Evolutionary conservation across 2,888 invertebrate genomes (phyloP), one percentile per base, ranked within the genome.

Genomic region (Netelia inedita): DNA sequence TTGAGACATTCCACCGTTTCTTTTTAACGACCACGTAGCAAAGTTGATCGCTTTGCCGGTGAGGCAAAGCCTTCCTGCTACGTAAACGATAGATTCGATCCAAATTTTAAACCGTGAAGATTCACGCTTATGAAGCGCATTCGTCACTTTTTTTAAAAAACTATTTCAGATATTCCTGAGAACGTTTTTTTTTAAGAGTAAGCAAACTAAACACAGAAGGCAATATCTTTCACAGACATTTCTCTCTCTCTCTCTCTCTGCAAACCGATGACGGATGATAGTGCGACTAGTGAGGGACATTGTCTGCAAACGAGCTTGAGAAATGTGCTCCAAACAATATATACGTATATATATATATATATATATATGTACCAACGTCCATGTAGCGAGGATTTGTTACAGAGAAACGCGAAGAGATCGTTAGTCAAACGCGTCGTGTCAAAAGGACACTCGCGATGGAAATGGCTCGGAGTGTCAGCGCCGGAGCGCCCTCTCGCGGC

Each of bases 401-500:
- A 43, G 16, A 68, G 68, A 63, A 79, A 63, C 79, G 76, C 35
- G 59, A 69, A 63, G 16, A 57, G 79, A 79, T 76, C 83, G 73
- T 83, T 79, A 83, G 79, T 83, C 83, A 83, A 73, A 69, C 72
- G 46, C 53, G 76, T 68, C 79, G 61, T 59, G 71, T 72, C 87
- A 82, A 80, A 46, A 14, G 11, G 46, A 46, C 14, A 71, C 43
- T 41, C 59, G 23, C 21, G 50, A 46, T 35, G 46, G 50, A 69
- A 69, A 50, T 69, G 69, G 69, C 78, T 78, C 46, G 66, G 16
- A 43, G 69, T 69, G 50, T 59, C 63, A 79, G 68, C 68, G 19
- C 16, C 69, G 61, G 53, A 79, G 23, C 21, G 71, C 46, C 41
- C 61, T 19, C 35, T 19, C 59, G 16, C n/a, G 10, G 46, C 16